Evolutionary conservation across 30 jellyfish, hydroid and myxozoan genomes (phyloP), one percentile per base, ranked within the genome.

Genomic region (Rhopilema esculentum): DNA sequence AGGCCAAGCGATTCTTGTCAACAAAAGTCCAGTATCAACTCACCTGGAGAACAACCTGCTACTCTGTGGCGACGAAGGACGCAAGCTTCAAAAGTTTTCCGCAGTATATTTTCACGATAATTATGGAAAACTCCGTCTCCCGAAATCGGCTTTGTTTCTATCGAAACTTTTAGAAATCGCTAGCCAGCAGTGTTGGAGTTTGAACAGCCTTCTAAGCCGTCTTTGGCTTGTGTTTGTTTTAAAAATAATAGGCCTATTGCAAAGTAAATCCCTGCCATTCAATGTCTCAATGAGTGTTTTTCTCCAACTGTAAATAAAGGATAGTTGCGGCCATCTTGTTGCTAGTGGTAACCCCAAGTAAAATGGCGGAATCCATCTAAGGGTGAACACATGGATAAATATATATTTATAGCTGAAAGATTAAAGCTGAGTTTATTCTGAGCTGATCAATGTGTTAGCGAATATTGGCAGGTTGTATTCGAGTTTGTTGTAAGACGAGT

Each of bases 211-310:
- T 12, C 6, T 40, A 40, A 40, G 6, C 57, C 57, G 12, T 40
- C 57, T 6, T 12, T 40, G 57, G 57, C 25, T 23, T 22, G 84
- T 73, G 70, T 73, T 73, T 73, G 84, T 73, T n/a, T 23, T 30
- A 20, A 33, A 33, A 18, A 73, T 40, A 73, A 73, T 73, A 19
- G 84, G 49, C n/a, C 84, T 6, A 17, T 15, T n/a, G 78, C 85
- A 17, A 21, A 32, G 85, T 18, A 74, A 78, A 78, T 78, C 75
- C 78, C 88, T 26, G 68, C 88, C 33, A 31, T 78, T 78, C 49
- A 78, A 78, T 57, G 15, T 24, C 20, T 78, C 65, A 78, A 78
- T 78, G 68, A 62, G 78, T 49, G 61, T 86, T 86, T 75, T 62
- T 66, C 89, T 28, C 63, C 40, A n/a, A 24, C 65, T 25, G 88